A percentile compares a stretch with the other conserved stretches of the same genome.
Evolutionary conservation across 2,113 vertebrate genomes (phyloP).

Genomic region (Paradoxurus hermaphroditus): DNA sequence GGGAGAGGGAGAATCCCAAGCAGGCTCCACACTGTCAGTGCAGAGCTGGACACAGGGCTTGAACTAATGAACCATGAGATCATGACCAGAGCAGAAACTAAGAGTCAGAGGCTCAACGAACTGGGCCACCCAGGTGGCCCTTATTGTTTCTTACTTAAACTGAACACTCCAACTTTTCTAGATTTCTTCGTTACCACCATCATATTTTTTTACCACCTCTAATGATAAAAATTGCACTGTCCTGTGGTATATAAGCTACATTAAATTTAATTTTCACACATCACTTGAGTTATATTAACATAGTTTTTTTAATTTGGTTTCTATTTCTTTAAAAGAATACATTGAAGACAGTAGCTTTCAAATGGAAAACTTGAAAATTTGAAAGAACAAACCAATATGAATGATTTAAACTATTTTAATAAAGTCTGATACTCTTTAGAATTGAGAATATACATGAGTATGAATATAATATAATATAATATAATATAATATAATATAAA

Average conservation of each 20-base stretch:
- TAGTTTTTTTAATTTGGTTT: constrained; percentile 70
- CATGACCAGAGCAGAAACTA: too few relatives aligned
- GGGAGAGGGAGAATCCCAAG: too few relatives aligned
- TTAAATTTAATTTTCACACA: constrained; percentile 46
- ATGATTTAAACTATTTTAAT: constrained; percentile 76
- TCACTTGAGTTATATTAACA: background rate
- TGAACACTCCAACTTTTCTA: background rate
- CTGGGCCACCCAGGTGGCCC: too few relatives aligned
- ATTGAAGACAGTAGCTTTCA: constrained; percentile 75
- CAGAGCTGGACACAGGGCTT: too few relatives aligned
- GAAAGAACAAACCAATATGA: constrained; percentile 67
- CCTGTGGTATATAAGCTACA: constrained; percentile 34
- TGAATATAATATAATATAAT: constrained; percentile 36
- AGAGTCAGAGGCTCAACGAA: too few relatives aligned
- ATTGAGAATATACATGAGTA: constrained; percentile 46
- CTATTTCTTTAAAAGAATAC: constrained; percentile 73
- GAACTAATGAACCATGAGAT: too few relatives aligned
- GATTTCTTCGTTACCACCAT: background rate
- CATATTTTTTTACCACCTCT: background rate
- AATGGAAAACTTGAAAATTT: constrained; percentile 71
- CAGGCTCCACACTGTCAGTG: too few relatives aligned
- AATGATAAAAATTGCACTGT: background rate
- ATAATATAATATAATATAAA: constrained; percentile 55
- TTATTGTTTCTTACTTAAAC: background rate
- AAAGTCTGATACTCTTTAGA: constrained; percentile 46